Percentiles rank a stretch among this genome's conserved stretches.
These are phyloP conservation scores for Bolborhynchus lineola DNA, from an alignment of 2,113 vertebrate genomes.

Conservation along the genomic window DNA sequence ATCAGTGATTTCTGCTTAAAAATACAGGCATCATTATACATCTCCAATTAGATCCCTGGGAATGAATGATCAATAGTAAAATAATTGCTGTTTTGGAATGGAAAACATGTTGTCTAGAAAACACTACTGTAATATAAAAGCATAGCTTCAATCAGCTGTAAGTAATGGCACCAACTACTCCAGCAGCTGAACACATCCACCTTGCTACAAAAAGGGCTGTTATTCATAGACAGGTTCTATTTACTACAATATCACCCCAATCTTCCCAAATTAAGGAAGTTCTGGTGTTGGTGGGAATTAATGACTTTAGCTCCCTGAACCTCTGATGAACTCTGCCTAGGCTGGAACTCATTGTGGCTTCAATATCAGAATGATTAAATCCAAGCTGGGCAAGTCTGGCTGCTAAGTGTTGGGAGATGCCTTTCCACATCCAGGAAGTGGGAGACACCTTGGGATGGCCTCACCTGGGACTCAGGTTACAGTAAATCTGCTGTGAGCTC, in stretches of 20 bases:
- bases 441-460: background rate
- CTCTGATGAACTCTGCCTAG: background rate
- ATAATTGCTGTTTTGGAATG: slow-evolving; percentile 1
- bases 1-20: background rate
- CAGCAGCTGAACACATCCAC: background rate
- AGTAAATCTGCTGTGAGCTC: background rate
- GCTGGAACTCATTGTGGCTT: background rate
- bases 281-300: background rate
- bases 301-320: background rate
- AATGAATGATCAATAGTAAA: background rate
- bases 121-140: background rate
- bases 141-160: background rate
- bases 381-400: rapidly evolving
- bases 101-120: background rate
- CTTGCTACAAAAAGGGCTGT: background rate
- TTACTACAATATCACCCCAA: background rate
- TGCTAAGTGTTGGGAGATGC: background rate
- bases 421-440: background rate
- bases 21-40: background rate
- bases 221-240: background rate
- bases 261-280: background rate
- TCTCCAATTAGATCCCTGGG: background rate
- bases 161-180: background rate
- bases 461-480: background rate
- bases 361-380: background rate